These are phyloP conservation scores for Pipa parva DNA, from an alignment of 2,113 vertebrate species.

Conservation along the genomic window DNA sequence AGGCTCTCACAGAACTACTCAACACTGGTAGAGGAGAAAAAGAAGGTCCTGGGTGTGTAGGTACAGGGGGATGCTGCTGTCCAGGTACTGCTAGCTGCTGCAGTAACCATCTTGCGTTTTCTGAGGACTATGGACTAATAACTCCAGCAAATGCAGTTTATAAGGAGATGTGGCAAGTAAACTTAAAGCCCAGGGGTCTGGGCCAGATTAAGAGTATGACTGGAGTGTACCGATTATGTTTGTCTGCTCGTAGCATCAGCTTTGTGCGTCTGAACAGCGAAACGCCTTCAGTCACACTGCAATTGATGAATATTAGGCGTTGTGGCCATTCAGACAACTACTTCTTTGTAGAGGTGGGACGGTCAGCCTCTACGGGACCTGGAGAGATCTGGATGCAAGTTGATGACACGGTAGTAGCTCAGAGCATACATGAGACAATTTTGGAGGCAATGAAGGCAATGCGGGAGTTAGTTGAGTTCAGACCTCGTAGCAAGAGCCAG, in stretches of 20 bases:
- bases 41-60: conserved; percentile 46
- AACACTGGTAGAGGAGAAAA: conserved; percentile 70
- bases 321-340: conserved; percentile 98
- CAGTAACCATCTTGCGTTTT: conserved; percentile 51
- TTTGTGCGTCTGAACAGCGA: conserved; percentile 91
- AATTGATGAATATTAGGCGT: conserved; percentile 95
- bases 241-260: conserved; percentile 86
- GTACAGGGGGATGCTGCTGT: conserved; percentile 43
- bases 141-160: conserved; percentile 75
- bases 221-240: conserved; percentile 88
- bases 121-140: conserved; percentile 81
- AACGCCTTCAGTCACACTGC: conserved; percentile 82
- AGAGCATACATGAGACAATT: conserved; percentile 96
- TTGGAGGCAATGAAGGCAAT: conserved; percentile 95
- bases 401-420: conserved; percentile 95
- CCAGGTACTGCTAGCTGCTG: conserved; percentile 58
- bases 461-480: conserved; percentile 92
- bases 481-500: conserved; percentile 96
- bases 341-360: conserved; percentile 96
- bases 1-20: conserved; percentile 79
- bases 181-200: conserved; percentile 86
- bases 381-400: conserved; percentile 98
- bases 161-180: conserved; percentile 95
- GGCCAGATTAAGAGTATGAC: conserved; percentile 86
- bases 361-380: conserved; percentile 90